A percentile compares a stretch with the other conserved stretches of the same genome.
These are phyloP conservation scores for Ceratoteleas bidentatus DNA, from an alignment of 1,140 invertebrate genomes.

Conservation along the genomic window DNA sequence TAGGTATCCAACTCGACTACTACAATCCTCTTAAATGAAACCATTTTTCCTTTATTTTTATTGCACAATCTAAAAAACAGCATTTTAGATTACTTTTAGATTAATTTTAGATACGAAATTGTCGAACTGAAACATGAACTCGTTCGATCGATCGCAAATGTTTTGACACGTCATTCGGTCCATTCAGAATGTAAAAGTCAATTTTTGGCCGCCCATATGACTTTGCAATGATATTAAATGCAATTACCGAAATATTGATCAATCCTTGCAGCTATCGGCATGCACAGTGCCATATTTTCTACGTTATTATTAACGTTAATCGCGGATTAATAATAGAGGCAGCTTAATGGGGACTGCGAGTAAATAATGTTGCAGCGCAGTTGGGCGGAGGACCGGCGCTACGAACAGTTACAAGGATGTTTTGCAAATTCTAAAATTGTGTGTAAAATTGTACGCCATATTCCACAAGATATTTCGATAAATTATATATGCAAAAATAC, in stretches of 20 bases:
- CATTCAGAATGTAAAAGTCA: background rate
- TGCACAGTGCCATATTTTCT: constrained; percentile 50
- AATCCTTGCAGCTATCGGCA: constrained; percentile 38
- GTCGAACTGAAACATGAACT: no score
- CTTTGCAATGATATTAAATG: constrained; percentile 17
- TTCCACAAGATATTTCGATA: no score
- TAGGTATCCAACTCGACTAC: no score
- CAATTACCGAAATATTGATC: constrained; percentile 52
- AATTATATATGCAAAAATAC: no score
- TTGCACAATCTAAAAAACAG: no score
- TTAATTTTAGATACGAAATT: no score
- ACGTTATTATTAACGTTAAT: constrained; percentile 66
- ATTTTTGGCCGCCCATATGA: background rate
- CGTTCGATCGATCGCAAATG: no score
- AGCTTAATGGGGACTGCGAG: constrained; percentile 64
- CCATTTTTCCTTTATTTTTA: no score
- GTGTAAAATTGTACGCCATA: background rate
- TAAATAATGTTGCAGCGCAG: constrained; percentile 50
- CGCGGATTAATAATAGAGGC: constrained; percentile 61
- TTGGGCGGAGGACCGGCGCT: constrained; percentile 42
- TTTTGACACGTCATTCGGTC: no score
- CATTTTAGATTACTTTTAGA: no score
- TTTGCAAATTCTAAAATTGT: background rate
- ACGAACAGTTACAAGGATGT: constrained; percentile 17
- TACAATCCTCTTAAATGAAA: no score